Evolutionary conservation across 2,113 vertebrate genomes (phyloP), one percentile per base, ranked within the genome.

Genomic region (Crotalus tigris): DNA sequence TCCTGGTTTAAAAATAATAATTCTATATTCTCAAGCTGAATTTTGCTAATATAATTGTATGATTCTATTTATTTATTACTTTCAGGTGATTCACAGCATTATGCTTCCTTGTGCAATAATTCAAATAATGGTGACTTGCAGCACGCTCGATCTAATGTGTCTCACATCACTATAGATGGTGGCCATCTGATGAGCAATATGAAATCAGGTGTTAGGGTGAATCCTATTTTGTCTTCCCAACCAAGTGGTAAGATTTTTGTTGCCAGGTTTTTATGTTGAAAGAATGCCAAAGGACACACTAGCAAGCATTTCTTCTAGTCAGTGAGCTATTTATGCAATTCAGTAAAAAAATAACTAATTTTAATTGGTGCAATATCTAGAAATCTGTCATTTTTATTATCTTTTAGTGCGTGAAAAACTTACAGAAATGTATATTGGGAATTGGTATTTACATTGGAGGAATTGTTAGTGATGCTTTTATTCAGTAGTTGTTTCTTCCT

Each of bases 201-300:
- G 90, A 97, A 97, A 95, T 93, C 95, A 90, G 87, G 94, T 94
- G 95, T 94, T 93, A 96, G 94, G 87, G 96, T 94, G 26, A 96
- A 93, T 44, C 89, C 93, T 89, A 93, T 96, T 75, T 95, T 96
- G 94, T 93, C 89, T 92, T 96, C 97, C 92, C 89, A 92, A 88
- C 44, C 89, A 69, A 96, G 94, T 93, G 75, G 93, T 97, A 97
- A 97, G 93, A 93, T 92, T 95, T 93, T 53, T 93, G 24, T 39
- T 81, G 21, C 49, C 90, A 93, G 91, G 64, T 94, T 39, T 90
- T 29, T 21, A 81, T 92, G 3, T 39, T 93, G 92, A 85, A 88
- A 23, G 51, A 5, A 54, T 75, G 85, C 91, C 17, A 90, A 5
- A 91, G 49, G 92, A 92, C 75, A 64, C 19, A 81, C 17, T 44